Base-by-base conservation (phyloP, 2,888 invertebrate genomes). In the Rhodophaea formosa region DNA sequence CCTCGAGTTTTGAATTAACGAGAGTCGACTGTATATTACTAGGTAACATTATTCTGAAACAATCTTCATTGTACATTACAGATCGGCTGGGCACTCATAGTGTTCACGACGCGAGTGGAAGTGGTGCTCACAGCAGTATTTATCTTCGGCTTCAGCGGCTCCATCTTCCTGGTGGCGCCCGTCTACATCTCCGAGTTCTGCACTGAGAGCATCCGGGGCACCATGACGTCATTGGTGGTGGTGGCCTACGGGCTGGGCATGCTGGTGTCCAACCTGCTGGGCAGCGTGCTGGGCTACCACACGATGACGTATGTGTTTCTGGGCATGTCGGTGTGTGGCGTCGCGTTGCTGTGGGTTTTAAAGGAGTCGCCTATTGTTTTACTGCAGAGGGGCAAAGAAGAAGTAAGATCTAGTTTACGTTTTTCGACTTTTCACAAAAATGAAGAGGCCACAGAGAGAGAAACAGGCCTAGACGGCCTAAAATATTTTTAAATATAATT, bases 151-250 rank as follows among this genome's bases (percentile, higher is more conserved):
- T 42, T 85, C 0, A 75, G 82, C 0, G 77, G 78, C 0, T 68
- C 77, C 0, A 63, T 71, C 0, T 74, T 81, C 53, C 61, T 86
- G 0, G 69, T 82, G 1, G 71, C 76, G 0, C 79, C 82, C 0
- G 75, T 88, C 3, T 87, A 69, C 62, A 66, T 86, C 45, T 74
- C 82, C 30, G 89, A 89, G 63, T 75, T 86, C 32, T 80, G 82
- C 56, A 78, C 86, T 54, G 82, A 87, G 51, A 82, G 80, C 1
- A 78, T 88, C 16, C 67, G 88, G 23, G 89, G 88, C 0, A 70
- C 74, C 1, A 72, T 89, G 77, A 79, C 81, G 0, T 74, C 87
- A 0, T 71, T 75, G 0, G 61, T 77, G 0, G 71, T 84, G 59
- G 71, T 81, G 8, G 82, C 84, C 64, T 80, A 77, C 35, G 74